phyloP scores from a whole-genome alignment of 37 sponge, comb jelly and placozoan species.

The Corticium candelabrum region DNA sequence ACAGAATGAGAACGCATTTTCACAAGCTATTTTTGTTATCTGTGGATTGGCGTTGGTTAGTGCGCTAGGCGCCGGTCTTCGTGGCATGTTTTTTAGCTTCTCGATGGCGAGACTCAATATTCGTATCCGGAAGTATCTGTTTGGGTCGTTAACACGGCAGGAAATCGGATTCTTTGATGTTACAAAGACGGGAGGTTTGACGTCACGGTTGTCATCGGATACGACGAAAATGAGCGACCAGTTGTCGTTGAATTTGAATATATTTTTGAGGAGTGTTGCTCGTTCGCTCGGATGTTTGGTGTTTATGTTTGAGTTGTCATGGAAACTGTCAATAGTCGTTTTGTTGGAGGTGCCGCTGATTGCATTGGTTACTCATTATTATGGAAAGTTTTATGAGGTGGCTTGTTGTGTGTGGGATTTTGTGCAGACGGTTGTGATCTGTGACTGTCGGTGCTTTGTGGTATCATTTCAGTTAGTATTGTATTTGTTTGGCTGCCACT shows the following conservation, averaged over 20 bases:
- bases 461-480: too few relatives aligned
- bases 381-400: slow-evolving; percentile 34
- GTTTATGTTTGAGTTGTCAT: slow-evolving; percentile 41
- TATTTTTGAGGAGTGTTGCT: slow-evolving; percentile 29
- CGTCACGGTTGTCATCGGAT: slow-evolving; percentile 43
- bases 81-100: slow-evolving; percentile 12
- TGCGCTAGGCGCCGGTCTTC: slow-evolving; percentile 23
- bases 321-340: slow-evolving; percentile 33
- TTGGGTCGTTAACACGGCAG: slow-evolving; percentile 23
- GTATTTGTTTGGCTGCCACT: too few relatives aligned
- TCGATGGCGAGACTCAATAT: slow-evolving; percentile 27
- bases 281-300: slow-evolving; percentile 23
- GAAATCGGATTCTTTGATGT: slow-evolving; percentile 50
- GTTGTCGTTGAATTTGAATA: slow-evolving; percentile 29
- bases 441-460: too few relatives aligned
- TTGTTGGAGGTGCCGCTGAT: slow-evolving; percentile 33
- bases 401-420: too few relatives aligned
- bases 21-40: slow-evolving; percentile 36
- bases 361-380: slow-evolving; percentile 23
- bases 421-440: too few relatives aligned
- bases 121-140: slow-evolving; percentile 31
- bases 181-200: slow-evolving; percentile 35
- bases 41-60: slow-evolving; percentile 3
- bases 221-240: slow-evolving; percentile 34
- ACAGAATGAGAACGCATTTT: slow-evolving; percentile 11